Evolutionary conservation across 2,888 invertebrate genomes (phyloP).

Genomic region (Caenorhabditis sp.): DNA sequence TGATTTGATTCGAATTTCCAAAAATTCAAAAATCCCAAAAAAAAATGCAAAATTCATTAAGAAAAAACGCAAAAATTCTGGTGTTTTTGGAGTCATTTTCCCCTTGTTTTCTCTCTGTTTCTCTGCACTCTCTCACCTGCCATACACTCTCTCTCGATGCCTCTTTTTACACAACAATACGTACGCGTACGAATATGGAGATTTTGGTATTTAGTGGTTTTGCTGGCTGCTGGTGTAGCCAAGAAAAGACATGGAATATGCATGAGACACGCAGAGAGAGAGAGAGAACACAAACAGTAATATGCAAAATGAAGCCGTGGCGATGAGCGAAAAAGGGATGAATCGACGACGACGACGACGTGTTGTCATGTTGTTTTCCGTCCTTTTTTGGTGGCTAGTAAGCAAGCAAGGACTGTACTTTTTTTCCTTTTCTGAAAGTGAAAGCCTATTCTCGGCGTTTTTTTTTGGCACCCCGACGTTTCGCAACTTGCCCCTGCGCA

Average conservation of each 20-base stretch:
- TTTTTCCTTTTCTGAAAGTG: too few species aligned
- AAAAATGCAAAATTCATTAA: too few species aligned
- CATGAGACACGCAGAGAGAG: slow-evolving; percentile 15
- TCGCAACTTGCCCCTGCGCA: too few species aligned
- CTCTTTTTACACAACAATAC: slow-evolving; percentile 56
- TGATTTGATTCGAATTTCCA: neutral
- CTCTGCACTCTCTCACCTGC: neutral
- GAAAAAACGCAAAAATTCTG: neutral
- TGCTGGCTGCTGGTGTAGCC: too few species aligned
- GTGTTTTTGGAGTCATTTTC: slow-evolving; percentile 39
- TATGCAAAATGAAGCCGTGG: slow-evolving; percentile 45
- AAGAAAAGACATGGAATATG: slow-evolving; percentile 28
- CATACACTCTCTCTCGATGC: slow-evolving; percentile 7
- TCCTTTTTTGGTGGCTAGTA: too few species aligned
- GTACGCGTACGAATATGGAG: slow-evolving; percentile 34
- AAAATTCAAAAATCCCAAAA: too few species aligned
- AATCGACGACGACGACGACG: too few species aligned
- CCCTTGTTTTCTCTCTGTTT: slow-evolving; percentile 5
- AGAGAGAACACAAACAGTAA: slow-evolving; percentile 34
- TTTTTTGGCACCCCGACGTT: too few species aligned
- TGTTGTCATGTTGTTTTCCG: too few species aligned
- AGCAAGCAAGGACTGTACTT: too few species aligned
- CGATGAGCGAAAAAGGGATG: neutral
- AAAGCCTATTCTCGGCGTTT: too few species aligned
- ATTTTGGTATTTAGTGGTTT: too few species aligned